Conservation (phyloP, 2,888 invertebrate genomes). For the Osedax fenrisi region DNA sequence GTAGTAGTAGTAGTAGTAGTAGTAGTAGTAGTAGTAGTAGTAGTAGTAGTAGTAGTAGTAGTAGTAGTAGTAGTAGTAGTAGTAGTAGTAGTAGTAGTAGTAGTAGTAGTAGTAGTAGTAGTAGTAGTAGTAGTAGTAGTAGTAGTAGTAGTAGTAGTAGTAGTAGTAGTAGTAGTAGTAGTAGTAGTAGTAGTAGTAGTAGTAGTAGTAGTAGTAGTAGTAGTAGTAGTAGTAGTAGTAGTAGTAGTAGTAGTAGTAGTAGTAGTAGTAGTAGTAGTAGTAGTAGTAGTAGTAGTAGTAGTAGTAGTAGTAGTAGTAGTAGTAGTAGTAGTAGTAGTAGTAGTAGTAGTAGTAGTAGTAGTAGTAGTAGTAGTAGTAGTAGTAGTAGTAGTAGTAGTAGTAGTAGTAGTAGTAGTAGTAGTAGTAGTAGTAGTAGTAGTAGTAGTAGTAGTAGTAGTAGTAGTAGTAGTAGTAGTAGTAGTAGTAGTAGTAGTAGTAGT, state of each 20-base stretch:
- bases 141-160: background rate
- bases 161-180: slow-evolving; percentile 17
- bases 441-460: slow-evolving; percentile 13
- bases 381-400: background rate
- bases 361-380: slow-evolving; percentile 5
- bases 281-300: slow-evolving; percentile 17
- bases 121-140: background rate
- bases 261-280: background rate
- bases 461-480: slow-evolving; percentile 5
- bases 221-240: background rate
- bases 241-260: background rate
- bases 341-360: background rate
- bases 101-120: too few relatives aligned
- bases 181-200: slow-evolving; percentile 18
- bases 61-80: too few relatives aligned
- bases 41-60: too few relatives aligned
- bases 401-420: slow-evolving; percentile 8
- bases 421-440: slow-evolving; percentile 14
- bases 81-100: too few relatives aligned
- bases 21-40: too few relatives aligned
- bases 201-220: slow-evolving; percentile 19
- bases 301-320: slow-evolving; percentile 23
- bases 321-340: background rate
- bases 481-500: slow-evolving; percentile 3
- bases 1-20: too few relatives aligned